Evolutionary conservation across 2,888 invertebrate genomes (phyloP).

Genomic region (Pterostichus niger): DNA sequence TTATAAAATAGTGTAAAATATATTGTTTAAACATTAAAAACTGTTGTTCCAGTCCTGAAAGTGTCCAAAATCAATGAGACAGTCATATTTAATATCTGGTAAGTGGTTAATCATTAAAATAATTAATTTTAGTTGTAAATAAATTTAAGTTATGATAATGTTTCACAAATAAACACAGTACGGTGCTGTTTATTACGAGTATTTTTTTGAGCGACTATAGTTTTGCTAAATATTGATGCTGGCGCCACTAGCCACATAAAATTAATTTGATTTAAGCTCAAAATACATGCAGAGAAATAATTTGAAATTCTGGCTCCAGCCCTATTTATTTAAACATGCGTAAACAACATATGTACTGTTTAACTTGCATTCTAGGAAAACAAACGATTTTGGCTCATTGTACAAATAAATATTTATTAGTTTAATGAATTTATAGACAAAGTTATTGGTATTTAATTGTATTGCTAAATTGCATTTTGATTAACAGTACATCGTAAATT

Average conservation of each 20-base stretch:
- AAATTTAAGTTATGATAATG: too few species aligned
- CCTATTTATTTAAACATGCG: constrained; percentile 21
- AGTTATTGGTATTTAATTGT: neutral
- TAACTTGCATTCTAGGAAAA: neutral
- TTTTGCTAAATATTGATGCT: constrained; percentile 23
- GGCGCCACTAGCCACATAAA: constrained; percentile 39
- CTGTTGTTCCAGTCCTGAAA: too few species aligned
- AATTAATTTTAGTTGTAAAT: too few species aligned
- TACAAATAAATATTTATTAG: too few species aligned
- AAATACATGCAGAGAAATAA: neutral
- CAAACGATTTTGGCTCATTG: neutral
- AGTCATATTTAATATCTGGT: too few species aligned
- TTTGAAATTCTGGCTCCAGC: neutral
- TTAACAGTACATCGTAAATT: neutral
- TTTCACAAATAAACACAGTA: neutral
- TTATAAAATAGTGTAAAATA: too few species aligned
- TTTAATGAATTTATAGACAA: constrained; percentile 7
- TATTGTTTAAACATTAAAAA: too few species aligned
- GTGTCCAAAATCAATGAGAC: too few species aligned
- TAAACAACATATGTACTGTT: neutral
- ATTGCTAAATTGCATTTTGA: neutral
- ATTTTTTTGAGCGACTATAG: neutral
- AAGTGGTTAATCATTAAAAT: too few species aligned
- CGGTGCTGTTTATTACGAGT: neutral
- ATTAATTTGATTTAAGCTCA: constrained; percentile 51